Conservation (phyloP, 1,140 invertebrate genomes). For the Dendrolimus kikuchii region DNA sequence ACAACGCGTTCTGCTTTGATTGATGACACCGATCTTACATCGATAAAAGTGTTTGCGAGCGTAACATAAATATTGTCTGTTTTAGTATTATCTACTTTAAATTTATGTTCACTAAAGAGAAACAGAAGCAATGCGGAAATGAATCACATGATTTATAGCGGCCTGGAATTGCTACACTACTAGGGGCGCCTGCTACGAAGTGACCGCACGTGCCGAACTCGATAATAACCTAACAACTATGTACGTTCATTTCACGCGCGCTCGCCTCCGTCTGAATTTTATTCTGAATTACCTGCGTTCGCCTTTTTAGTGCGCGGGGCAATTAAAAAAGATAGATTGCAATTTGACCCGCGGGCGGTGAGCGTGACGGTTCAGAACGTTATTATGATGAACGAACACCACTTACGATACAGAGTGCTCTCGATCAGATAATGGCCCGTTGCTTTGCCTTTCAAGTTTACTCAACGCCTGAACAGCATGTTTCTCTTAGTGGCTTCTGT, state of each 20-base stretch:
- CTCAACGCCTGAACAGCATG: slow-evolving; percentile 29
- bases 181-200: slow-evolving; percentile 1
- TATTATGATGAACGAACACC: slow-evolving; percentile 58
- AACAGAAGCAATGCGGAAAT: slow-evolving; percentile 53
- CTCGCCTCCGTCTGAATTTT: slow-evolving; percentile 44
- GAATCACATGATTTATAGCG: slow-evolving; percentile 54
- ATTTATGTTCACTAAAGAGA: slow-evolving; percentile 33
- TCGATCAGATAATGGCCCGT: slow-evolving; percentile 52
- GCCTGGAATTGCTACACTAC: slow-evolving; percentile 19
- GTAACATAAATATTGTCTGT: too few species aligned
- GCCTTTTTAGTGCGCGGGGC: slow-evolving; percentile 40
- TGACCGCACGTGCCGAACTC: slow-evolving; percentile 19
- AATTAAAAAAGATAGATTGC: slow-evolving; percentile 71
- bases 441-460: slow-evolving; percentile 42
- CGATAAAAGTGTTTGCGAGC: too few species aligned
- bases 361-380: slow-evolving; percentile 53
- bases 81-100: too few species aligned
- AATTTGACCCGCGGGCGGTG: slow-evolving; percentile 57
- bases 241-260: slow-evolving; percentile 47
- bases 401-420: slow-evolving; percentile 37
- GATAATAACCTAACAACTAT: slow-evolving; percentile 5
- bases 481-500: slow-evolving; percentile 33
- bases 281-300: slow-evolving; percentile 39
- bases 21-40: too few species aligned
- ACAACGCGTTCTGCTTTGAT: slow-evolving; percentile 4